Evolutionary conservation across 2,888 invertebrate species (phyloP).

Genomic region (Polyommatus iphigenia): DNA sequence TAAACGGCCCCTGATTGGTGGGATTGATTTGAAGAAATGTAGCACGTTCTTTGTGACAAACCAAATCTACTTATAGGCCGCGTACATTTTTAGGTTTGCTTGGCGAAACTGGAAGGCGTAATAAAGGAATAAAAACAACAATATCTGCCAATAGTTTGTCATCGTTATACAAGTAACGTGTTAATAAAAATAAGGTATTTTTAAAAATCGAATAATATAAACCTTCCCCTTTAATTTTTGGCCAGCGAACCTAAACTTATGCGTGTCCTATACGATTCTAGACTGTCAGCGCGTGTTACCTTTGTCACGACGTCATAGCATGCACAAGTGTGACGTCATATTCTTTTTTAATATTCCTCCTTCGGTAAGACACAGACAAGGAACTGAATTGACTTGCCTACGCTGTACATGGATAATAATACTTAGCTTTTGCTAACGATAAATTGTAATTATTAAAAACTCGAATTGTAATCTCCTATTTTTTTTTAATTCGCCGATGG

Average conservation of each 20-base stretch:
- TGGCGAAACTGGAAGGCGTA: no score
- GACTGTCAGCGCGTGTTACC: no score
- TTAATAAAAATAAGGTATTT: no score
- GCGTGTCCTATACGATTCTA: no score
- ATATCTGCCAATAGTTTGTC: no score
- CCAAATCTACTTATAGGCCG: background rate
- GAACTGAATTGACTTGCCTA: constrained; percentile 31
- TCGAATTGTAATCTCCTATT: constrained; percentile 35
- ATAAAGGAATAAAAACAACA: no score
- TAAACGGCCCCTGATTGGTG: background rate
- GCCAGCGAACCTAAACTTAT: no score
- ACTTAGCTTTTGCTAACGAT: constrained; percentile 30
- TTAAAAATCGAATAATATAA: no score
- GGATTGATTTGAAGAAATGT: background rate
- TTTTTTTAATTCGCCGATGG: constrained; percentile 20
- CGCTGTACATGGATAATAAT: constrained; percentile 32
- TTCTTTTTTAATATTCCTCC: background rate
- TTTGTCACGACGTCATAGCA: background rate
- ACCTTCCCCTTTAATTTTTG: no score
- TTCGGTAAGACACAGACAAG: constrained; percentile 23
- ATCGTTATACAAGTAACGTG: no score
- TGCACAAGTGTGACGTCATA: background rate
- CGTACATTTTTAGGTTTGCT: no score
- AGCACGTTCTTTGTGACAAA: background rate
- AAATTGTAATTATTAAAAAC: constrained; percentile 33